Evolutionary conservation across 2,113 vertebrate genomes (phyloP).

Genomic region (Hirundichthys speculiger): DNA sequence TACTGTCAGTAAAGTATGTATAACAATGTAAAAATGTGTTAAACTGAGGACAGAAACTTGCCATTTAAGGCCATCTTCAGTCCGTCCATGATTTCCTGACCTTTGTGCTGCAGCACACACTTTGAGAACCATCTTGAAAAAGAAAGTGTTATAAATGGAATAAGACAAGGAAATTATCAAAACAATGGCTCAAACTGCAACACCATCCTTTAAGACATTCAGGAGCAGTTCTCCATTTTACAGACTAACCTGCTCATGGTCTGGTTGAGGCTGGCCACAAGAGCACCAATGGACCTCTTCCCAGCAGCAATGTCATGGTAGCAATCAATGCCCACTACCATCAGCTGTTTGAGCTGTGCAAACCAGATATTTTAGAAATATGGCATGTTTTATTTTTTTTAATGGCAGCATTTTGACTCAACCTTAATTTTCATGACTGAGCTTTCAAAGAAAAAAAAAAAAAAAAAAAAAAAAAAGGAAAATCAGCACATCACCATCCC

Average conservation of each 20-base stretch:
- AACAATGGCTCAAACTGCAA: background rate
- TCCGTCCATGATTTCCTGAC: slow-evolving; percentile 93
- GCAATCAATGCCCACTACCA: slow-evolving; percentile 96
- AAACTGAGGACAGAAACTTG: slow-evolving; percentile 42
- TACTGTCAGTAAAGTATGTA: background rate
- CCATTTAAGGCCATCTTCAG: slow-evolving; percentile 90
- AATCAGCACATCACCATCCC: too few relatives aligned
- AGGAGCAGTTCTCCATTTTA: background rate
- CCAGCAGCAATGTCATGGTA: slow-evolving; percentile 90
- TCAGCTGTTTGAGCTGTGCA: slow-evolving; percentile 89
- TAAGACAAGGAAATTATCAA: background rate
- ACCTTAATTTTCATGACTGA: background rate
- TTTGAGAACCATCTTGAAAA: slow-evolving; percentile 91
- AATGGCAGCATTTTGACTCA: background rate
- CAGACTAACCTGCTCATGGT: slow-evolving; percentile 86
- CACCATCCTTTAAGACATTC: too few relatives aligned
- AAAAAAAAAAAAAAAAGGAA: too few relatives aligned
- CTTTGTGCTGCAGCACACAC: slow-evolving; percentile 88
- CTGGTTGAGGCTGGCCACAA: slow-evolving; percentile 93
- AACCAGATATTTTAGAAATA: background rate
- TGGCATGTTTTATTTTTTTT: background rate
- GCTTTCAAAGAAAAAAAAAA: too few relatives aligned
- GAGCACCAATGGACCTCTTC: slow-evolving; percentile 88
- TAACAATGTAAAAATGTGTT: background rate
- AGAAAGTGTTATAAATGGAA: background rate